Base-by-base conservation (phyloP, 2,113 vertebrate species). In the Megatriorchis doriae region DNA sequence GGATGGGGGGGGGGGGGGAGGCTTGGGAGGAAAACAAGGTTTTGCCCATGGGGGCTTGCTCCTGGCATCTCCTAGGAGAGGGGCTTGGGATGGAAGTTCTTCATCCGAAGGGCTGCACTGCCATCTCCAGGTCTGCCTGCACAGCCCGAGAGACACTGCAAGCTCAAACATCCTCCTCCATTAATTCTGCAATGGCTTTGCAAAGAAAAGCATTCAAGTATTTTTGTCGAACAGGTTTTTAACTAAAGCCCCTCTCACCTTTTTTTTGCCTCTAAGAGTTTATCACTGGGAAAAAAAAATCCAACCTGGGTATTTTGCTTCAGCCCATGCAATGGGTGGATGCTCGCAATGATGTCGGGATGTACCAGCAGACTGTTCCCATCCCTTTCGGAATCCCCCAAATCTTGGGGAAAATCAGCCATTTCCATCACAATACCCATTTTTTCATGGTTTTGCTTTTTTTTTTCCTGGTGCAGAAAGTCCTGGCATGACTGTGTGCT, bases 41-140 rank as follows among this genome's bases (percentile, higher is more conserved):
- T 50, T 78, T 77, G 42, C 36, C 8, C 18, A 3, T 10, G 3
- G 7, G 6, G 13, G 6, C 3, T 78, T 7, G 2, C 8, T 85
- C 14, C 61, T 42, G 66, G 62, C 12, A 3, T 20, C 25, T 29
- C n/a, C n/a, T 8, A 11, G 61, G 47, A 67, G 43, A 18, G 7
- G 8, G 13, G 4, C 5, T 65, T 32, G 56, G 40, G 27, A 0
- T 16, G 32, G 16, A 5, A 2, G 7, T 6, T 61, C 15, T 29
- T 40, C 48, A 89, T 73, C 23, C 11, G 32, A 90, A 97, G 95
- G 65, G 40, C 86, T 98, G 85, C 97, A 93, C 90, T 98, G 97
- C 97, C 98, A 97, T 70, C 98, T 97, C 83, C 93, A 96, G 96
- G 95, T 42, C 72, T 86, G 50, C 20, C 77, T 13, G 88, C 61